Conservation (phyloP, 2,113 vertebrate species). For the Pteropus alecto region DNA sequence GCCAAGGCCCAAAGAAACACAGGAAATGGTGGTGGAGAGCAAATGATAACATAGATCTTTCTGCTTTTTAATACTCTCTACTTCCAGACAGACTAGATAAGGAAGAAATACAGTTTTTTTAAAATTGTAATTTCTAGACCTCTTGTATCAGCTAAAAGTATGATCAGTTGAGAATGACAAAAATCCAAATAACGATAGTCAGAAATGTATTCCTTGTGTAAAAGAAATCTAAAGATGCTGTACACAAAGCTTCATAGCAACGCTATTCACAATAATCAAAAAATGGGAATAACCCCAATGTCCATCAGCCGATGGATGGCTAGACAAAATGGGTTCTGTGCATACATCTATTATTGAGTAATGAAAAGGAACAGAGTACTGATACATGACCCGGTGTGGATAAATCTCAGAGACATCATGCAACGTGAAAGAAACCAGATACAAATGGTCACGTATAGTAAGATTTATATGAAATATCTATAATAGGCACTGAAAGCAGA, state of each 20-base stretch:
- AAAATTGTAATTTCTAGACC: not conserved
- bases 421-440: conserved; percentile 11
- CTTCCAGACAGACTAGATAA: not conserved
- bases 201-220: not conserved
- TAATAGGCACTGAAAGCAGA: not conserved
- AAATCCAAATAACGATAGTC: conserved; percentile 2
- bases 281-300: not conserved
- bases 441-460: not conserved
- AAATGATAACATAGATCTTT: not conserved
- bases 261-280: not conserved
- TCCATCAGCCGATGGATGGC: not conserved
- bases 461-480: not conserved
- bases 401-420: not conserved
- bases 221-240: not conserved
- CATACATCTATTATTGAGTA: not conserved
- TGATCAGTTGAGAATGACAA: not conserved
- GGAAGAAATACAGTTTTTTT: not conserved
- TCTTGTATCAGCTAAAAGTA: not conserved
- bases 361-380: not conserved
- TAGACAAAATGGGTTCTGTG: not conserved
- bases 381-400: not conserved
- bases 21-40: not conserved
- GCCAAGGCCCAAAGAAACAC: conserved; percentile 6
- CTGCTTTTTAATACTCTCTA: not conserved
- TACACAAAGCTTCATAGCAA: not conserved